phyloP scores from a whole-genome alignment of 2,888 invertebrate genomes.

The Volucella zonaria region DNA sequence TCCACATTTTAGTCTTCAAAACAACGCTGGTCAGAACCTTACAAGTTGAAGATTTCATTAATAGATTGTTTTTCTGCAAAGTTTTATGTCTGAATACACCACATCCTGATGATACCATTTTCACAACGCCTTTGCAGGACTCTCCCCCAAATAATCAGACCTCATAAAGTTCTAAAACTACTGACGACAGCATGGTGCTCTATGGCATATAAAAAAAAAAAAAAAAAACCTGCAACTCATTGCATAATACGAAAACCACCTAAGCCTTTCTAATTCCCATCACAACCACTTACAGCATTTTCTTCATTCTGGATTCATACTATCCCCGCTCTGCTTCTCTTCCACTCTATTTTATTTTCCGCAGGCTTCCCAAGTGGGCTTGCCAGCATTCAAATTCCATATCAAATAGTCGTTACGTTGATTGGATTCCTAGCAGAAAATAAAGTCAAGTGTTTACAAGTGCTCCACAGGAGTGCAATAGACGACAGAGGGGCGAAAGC shows the following conservation, averaged over 20 bases:
- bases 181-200: background rate
- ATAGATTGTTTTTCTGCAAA: too few species aligned
- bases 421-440: conserved; percentile 64
- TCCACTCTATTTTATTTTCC: background rate
- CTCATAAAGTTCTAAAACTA: too few species aligned
- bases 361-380: conserved; percentile 4
- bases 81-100: too few species aligned
- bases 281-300: conserved; percentile 13
- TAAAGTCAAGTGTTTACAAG: conserved; percentile 65
- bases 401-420: conserved; percentile 64
- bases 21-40: too few species aligned
- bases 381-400: conserved; percentile 55
- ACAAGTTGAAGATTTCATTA: too few species aligned
- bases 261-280: conserved; percentile 3
- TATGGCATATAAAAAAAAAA: background rate
- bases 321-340: background rate
- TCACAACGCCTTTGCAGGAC: too few species aligned
- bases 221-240: background rate
- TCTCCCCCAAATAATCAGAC: too few species aligned
- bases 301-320: conserved; percentile 10
- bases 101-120: too few species aligned
- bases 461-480: conserved; percentile 45
- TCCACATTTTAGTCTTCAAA: too few species aligned
- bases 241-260: conserved; percentile 5
- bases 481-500: background rate